Base-by-base conservation (phyloP, 92 coral and sea anemone genomes). In the Umimayanthus kanabou region DNA sequence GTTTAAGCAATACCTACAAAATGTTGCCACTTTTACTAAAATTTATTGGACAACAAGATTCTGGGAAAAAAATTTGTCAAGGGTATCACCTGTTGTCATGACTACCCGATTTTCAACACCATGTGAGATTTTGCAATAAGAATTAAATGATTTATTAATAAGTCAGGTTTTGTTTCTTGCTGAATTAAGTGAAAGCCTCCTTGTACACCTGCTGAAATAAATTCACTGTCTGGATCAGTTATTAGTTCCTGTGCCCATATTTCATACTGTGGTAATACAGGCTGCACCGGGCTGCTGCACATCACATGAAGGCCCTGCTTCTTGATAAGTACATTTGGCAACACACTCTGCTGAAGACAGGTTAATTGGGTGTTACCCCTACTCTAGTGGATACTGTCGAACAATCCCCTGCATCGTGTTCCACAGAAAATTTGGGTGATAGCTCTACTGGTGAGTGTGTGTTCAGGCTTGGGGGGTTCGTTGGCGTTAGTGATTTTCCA, bases 181-280 rank as follows among this genome's bases (percentile, higher is more conserved):
- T 33, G 37, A 73, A 77, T 77, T 47, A 45, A 15, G 81, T 79
- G 82, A 79, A 79, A 79, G 6, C 82, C 67, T 49, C 50, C 82
- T 79, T 79, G 69, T 79, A 75, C 28, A 33, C 88, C 81, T 85
- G 81, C 20, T 76, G 53, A 77, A 29, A 79, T 87, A 77, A 86
- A 87, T 66, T 49, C 80, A 42, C 6, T 79, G 90, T 79, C 85
- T 69, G 57, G 66, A 80, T 80, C 90, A 80, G 33, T 79, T 15
- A 42, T 25, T 73, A 85, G 86, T 49, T 87, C 89, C 20, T 87
- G 61, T 15, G 85, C 89, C 89, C 79, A 87, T 87, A 87, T 66
- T n/a, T 87, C 80, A 72, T 33, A 88, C 85, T 55, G 87, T 87
- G 89, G 89, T 78, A 70, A 87, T 88, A 80, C 86, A 80, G 90